Percentiles rank a stretch among this genome's conserved stretches.
These are phyloP conservation scores for Pandemis cinnamomeana DNA, from an alignment of 2,888 invertebrate genomes.

Conservation along the genomic window DNA sequence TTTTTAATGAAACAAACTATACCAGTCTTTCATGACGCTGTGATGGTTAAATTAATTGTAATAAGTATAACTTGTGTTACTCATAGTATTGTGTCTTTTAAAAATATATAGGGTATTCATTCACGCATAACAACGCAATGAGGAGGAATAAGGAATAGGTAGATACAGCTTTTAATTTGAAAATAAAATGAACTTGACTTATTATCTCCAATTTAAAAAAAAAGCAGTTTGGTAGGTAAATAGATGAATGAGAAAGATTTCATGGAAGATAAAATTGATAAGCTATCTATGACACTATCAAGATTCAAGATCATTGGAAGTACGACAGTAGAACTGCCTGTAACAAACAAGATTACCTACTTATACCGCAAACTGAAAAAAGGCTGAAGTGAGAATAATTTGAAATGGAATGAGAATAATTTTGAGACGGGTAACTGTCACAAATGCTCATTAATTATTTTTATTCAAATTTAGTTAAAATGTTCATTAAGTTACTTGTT, in stretches of 20 bases:
- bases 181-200: background rate
- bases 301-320: conserved; percentile 7
- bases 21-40: background rate
- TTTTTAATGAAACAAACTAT: too few relatives aligned
- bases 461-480: too few relatives aligned
- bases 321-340: background rate
- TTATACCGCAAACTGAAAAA: background rate
- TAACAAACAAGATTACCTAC: background rate
- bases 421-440: too few relatives aligned
- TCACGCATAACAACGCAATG: background rate
- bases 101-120: background rate
- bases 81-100: background rate
- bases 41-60: background rate
- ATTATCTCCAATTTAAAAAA: background rate
- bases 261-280: conserved; percentile 2
- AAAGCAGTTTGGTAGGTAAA: background rate
- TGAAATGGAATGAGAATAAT: too few relatives aligned
- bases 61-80: background rate
- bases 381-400: too few relatives aligned
- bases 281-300: background rate
- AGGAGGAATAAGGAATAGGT: background rate
- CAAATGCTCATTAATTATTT: too few relatives aligned
- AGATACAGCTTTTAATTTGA: background rate
- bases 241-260: conserved; percentile 1
- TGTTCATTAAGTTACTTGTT: too few relatives aligned